Evolutionary conservation across 2,113 vertebrate genomes (phyloP), one percentile per base, ranked within the genome.

Genomic region (Numida meleagris): DNA sequence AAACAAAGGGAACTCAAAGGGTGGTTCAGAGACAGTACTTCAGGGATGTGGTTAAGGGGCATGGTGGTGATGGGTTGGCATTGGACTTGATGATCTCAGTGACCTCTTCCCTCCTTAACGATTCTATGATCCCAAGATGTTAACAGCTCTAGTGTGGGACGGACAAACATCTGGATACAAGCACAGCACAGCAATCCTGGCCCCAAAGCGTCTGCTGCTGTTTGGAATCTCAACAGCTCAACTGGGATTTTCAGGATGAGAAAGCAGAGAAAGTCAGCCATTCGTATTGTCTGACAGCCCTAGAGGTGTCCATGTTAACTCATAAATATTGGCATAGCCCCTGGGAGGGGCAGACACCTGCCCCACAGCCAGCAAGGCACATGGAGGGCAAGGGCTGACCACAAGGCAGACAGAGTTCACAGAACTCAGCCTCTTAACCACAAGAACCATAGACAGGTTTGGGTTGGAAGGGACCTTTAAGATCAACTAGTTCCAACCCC

Each of bases 341-440:
- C 50, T 8, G 3, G 6, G 50, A 27, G 50, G 50, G 50, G 50
- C 23, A 50, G 48, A 50, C 23, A 24, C 23, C 50, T 51, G 25
- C 50, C 50, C 50, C 14, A 27, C 8, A 51, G 50, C 50, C 25
- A 51, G 50, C 24, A 8, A 31, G 50, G 71, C 0, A 1, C 4
- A 9, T 13, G 3, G 50, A 70, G 78, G 36, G 7, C 23, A 36
- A 65, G 50, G 62, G 23, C 17, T 29, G n/a, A 57, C 27, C 2
- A 0, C 36, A 4, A n/a, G 0, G 1, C n/a, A 6, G 46, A 20
- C 29, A 6, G 16, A 42, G 25, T 34, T 15, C 1, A 0, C 15
- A 29, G 77, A 43, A 79, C 70, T 55, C n/a, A 66, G 48, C 10
- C 34, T 34, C 84, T 57, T 38, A 20, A 19, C 21, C 6, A 9